A percentile compares a stretch with the other conserved stretches of the same genome.
Conservation (phyloP, 2,888 invertebrate species). For the Macropis europaea region DNA sequence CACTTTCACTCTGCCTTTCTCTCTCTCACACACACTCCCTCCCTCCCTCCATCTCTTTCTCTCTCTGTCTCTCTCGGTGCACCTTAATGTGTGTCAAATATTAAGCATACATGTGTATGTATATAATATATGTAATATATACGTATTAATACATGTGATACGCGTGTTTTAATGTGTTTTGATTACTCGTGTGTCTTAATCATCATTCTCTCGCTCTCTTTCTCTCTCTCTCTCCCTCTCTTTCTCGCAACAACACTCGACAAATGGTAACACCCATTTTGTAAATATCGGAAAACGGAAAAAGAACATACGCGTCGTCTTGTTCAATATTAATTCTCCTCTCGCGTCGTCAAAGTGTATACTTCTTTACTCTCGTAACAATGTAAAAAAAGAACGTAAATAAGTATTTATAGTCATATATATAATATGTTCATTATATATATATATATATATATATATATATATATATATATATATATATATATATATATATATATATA, state of each 20-base stretch:
- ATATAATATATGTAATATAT: not conserved
- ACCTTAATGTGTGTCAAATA: slow-evolving; percentile 71
- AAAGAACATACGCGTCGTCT: slow-evolving; percentile 31
- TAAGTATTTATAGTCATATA: slow-evolving; percentile 46
- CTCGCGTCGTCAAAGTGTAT: slow-evolving; percentile 29
- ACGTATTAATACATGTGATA: not conserved
- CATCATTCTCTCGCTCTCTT: slow-evolving; percentile 4
- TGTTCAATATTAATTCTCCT: slow-evolving; percentile 28
- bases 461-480: slow-evolving; percentile 46
- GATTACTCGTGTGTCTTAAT: slow-evolving; percentile 19
- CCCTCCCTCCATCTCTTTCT: not conserved
- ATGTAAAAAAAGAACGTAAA: slow-evolving; percentile 68
- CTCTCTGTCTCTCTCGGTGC: slow-evolving; percentile 7
- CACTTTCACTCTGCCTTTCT: not conserved
- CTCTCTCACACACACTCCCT: too few relatives aligned
- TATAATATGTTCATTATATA: slow-evolving; percentile 12
- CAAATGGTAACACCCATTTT: slow-evolving; percentile 31
- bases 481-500: slow-evolving; percentile 20
- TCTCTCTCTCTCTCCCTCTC: slow-evolving; percentile 10
- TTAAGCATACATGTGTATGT: slow-evolving; percentile 61
- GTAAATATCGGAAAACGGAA: slow-evolving; percentile 18
- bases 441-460: slow-evolving; percentile 11
- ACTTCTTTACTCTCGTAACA: slow-evolving; percentile 50
- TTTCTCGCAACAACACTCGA: not conserved
- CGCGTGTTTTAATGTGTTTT: slow-evolving; percentile 5